A percentile compares a stretch with the other conserved stretches of the same genome.
Evolutionary conservation across 2,888 invertebrate genomes (phyloP).

Genomic region (Boloria selene): DNA sequence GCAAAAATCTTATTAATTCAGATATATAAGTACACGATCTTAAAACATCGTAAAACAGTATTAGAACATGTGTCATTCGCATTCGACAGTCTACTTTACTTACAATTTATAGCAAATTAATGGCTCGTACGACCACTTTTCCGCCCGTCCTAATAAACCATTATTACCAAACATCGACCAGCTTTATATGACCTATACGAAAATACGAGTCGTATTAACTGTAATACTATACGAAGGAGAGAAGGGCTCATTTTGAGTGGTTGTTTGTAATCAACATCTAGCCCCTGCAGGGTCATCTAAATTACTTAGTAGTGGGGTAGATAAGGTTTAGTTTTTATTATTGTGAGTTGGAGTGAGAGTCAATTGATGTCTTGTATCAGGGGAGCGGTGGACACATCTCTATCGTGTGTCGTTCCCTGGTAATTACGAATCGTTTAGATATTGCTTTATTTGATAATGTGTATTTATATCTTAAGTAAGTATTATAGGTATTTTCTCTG

Average conservation of each 20-base stretch:
- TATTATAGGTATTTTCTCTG: too few species aligned
- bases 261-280: slow-evolving; percentile 66
- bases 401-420: slow-evolving; percentile 3
- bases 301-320: slow-evolving; percentile 71
- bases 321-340: slow-evolving; percentile 76
- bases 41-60: neutral
- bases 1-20: too few species aligned
- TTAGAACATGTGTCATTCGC: slow-evolving; percentile 14
- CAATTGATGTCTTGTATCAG: slow-evolving; percentile 53
- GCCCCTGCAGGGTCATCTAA: slow-evolving; percentile 65
- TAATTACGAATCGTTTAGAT: slow-evolving; percentile 23
- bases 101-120: slow-evolving; percentile 40
- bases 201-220: slow-evolving; percentile 34
- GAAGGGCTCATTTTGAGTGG: slow-evolving; percentile 56
- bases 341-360: slow-evolving; percentile 61
- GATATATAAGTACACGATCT: too few species aligned
- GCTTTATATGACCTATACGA: slow-evolving; percentile 40
- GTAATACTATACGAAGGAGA: slow-evolving; percentile 45
- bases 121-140: slow-evolving; percentile 39
- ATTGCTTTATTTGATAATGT: neutral
- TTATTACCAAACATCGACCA: slow-evolving; percentile 47
- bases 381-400: slow-evolving; percentile 22
- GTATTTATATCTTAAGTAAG: neutral
- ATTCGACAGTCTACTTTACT: slow-evolving; percentile 30
- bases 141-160: slow-evolving; percentile 40